Evolutionary conservation across 2,888 invertebrate species (phyloP).

Genomic region (Lissocephala sabroskyi): DNA sequence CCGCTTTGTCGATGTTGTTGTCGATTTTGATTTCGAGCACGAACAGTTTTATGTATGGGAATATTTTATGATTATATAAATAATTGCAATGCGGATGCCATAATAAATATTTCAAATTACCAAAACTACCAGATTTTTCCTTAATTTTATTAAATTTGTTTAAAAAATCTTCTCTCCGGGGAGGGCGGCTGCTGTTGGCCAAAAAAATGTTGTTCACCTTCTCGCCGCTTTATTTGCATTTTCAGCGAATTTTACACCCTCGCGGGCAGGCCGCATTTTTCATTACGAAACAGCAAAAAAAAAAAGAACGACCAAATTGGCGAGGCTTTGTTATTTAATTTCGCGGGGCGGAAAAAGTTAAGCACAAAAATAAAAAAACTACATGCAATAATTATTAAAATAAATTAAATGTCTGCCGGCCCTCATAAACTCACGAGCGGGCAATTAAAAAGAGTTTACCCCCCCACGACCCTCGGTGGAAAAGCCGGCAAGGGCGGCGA

Average conservation of each 20-base stretch:
- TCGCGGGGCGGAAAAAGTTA: conserved; percentile 32
- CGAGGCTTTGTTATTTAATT: conserved; percentile 60
- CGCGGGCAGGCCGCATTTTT: conserved; percentile 41
- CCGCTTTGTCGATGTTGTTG: no score
- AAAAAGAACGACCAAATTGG: conserved; percentile 9
- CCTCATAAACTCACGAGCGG: conserved; percentile 57
- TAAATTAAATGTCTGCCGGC: conserved; percentile 65
- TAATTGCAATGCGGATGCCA: no score
- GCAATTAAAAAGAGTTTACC: no score
- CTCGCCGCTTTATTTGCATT: conserved; percentile 34
- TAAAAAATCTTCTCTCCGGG: no score
- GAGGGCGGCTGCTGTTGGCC: no score
- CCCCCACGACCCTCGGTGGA: no score
- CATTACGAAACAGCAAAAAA: conserved; percentile 25
- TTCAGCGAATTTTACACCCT: conserved; percentile 41
- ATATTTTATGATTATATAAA: no score
- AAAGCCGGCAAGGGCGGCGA: conserved; percentile 5
- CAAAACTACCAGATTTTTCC: conserved; percentile 11
- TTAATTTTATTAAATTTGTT: no score
- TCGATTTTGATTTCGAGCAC: no score
- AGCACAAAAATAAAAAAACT: conserved; percentile 7
- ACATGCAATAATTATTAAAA: conserved; percentile 55
- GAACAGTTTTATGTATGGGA: no score
- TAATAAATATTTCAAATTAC: not conserved
- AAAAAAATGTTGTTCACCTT: no score